These are phyloP conservation scores for Tetraodon nigroviridis DNA, from an alignment of 2,113 vertebrate species.

Conservation along the genomic window DNA sequence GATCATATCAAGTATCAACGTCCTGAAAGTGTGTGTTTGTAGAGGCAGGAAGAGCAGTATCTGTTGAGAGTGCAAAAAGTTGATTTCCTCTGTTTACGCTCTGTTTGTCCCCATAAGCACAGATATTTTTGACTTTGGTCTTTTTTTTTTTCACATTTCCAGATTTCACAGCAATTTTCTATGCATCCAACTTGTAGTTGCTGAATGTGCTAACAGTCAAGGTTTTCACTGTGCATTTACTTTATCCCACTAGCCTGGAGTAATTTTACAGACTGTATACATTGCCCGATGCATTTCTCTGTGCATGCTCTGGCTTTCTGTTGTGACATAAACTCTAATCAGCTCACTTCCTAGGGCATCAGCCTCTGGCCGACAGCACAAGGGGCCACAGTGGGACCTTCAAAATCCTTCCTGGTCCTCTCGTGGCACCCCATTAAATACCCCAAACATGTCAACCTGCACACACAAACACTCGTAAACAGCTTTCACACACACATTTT, in stretches of 20 bases:
- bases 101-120: neutral
- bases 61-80: neutral
- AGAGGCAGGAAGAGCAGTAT: neutral
- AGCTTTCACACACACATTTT: neutral
- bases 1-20: constrained; percentile 23
- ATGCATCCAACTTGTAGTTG: neutral
- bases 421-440: constrained; percentile 46
- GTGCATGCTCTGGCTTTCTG: constrained; percentile 18
- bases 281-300: constrained; percentile 2
- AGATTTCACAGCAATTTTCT: neutral
- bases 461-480: constrained; percentile 4
- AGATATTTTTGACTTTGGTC: neutral
- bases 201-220: neutral
- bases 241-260: neutral
- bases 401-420: constrained; percentile 47
- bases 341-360: constrained; percentile 70
- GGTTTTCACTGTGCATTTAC: no score
- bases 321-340: constrained; percentile 59
- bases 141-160: neutral
- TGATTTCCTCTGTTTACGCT: constrained; percentile 7
- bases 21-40: constrained; percentile 10
- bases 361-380: constrained; percentile 65
- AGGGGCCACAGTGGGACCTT: constrained; percentile 66
- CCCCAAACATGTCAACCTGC: constrained; percentile 33
- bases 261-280: constrained; percentile 1